Evolutionary conservation across 2,113 vertebrate genomes (phyloP).

Genomic region (Vulpes lagopus): DNA sequence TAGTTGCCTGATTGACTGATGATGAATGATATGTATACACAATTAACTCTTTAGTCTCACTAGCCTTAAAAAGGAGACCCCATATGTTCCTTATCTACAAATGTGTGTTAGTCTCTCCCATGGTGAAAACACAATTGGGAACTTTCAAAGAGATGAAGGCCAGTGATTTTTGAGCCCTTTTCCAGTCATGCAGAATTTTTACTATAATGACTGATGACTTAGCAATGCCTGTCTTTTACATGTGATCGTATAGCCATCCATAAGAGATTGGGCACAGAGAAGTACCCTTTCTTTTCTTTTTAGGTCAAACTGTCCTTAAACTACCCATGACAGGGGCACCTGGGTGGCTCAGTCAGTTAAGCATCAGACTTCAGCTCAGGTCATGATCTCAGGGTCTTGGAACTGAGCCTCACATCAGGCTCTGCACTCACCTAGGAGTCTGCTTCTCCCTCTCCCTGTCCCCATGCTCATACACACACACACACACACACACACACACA

Average conservation of each 20-base stretch:
- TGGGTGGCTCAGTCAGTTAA: background rate
- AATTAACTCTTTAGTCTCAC: constrained; percentile 83
- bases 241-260: background rate
- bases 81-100: constrained; percentile 49
- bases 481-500: background rate
- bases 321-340: background rate
- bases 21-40: constrained; percentile 80
- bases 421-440: background rate
- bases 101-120: background rate
- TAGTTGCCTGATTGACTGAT: constrained; percentile 84
- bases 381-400: background rate
- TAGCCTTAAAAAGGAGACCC: constrained; percentile 67
- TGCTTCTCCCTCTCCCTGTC: background rate
- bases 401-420: background rate
- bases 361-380: background rate
- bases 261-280: background rate
- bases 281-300: background rate
- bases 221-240: background rate
- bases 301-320: background rate
- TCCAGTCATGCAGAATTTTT: constrained; percentile 7
- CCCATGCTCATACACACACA: background rate
- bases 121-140: constrained; percentile 27
- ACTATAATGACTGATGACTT: background rate
- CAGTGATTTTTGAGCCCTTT: background rate
- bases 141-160: background rate